These are phyloP conservation scores for Brachionus paranguensis DNA, from an alignment of 1,140 invertebrate species.

Conservation along the genomic window DNA sequence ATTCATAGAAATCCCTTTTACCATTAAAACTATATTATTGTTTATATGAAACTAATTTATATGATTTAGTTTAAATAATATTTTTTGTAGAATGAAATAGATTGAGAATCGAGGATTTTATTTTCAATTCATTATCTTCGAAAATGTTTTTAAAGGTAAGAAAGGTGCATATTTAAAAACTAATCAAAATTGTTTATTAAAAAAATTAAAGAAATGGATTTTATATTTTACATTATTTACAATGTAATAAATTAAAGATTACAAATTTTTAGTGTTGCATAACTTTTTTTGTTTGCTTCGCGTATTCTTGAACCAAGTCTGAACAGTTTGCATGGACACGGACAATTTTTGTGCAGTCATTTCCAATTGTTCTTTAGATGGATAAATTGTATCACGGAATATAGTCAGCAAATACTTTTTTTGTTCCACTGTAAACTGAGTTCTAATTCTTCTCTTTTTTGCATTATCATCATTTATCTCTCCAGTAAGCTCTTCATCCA, in stretches of 20 bases:
- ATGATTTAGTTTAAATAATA: too few relatives aligned
- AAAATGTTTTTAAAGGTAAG: too few relatives aligned
- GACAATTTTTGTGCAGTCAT: background rate
- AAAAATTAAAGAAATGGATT: background rate
- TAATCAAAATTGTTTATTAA: too few relatives aligned
- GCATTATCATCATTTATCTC: background rate
- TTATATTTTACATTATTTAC: background rate
- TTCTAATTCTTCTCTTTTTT: background rate
- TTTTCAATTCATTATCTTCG: too few relatives aligned
- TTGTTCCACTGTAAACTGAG: background rate
- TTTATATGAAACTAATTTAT: too few relatives aligned
- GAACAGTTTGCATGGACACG: background rate
- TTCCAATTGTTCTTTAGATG: constrained; percentile 28
- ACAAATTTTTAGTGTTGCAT: background rate
- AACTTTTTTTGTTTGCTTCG: constrained; percentile 28
- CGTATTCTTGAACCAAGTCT: constrained; percentile 37
- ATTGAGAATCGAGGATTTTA: too few relatives aligned
- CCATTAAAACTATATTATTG: too few relatives aligned
- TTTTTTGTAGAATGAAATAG: too few relatives aligned
- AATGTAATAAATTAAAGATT: background rate
- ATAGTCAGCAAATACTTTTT: background rate
- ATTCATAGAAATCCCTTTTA: too few relatives aligned
- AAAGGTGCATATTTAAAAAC: too few relatives aligned
- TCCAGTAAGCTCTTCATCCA: background rate
- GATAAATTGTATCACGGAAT: background rate